Conservation (phyloP, 2,888 invertebrate genomes). For the Herminia tarsipennalis region DNA sequence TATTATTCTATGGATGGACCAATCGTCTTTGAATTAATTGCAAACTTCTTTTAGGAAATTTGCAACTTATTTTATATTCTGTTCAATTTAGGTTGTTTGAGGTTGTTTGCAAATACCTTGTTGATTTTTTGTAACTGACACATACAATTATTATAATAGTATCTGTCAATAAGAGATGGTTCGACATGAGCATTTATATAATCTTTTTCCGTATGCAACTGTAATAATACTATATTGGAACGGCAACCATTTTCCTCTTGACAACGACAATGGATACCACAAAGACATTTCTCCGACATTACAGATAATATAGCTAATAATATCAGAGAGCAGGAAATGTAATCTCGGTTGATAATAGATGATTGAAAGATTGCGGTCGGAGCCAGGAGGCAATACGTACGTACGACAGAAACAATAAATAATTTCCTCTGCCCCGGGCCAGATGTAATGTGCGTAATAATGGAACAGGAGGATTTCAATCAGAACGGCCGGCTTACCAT, state of each 20-base stretch:
- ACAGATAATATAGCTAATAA: constrained; percentile 23
- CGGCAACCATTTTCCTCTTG: constrained; percentile 3
- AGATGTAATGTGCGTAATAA: constrained; percentile 12
- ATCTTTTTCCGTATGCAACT: not conserved
- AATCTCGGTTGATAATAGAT: constrained; percentile 43
- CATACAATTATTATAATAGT: too few species aligned
- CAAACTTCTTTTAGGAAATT: too few species aligned
- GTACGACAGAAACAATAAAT: constrained; percentile 34
- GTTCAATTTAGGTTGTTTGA: too few species aligned
- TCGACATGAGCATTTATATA: not conserved
- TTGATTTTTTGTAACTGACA: too few species aligned
- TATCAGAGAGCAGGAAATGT: constrained; percentile 36
- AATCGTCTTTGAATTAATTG: too few species aligned
- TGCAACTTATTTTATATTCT: too few species aligned
- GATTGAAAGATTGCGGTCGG: constrained; percentile 40
- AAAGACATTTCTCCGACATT: constrained; percentile 11
- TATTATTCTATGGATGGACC: too few species aligned
- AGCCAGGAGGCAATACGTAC: constrained; percentile 1
- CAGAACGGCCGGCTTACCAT: constrained; percentile 1
- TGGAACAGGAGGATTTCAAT: constrained; percentile 5
- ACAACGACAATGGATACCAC: constrained; percentile 2
- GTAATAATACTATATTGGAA: not conserved
- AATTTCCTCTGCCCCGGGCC: constrained; percentile 22
- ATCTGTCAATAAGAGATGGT: not conserved
- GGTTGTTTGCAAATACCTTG: too few species aligned